Evolutionary conservation across 2,113 vertebrate genomes (phyloP).

Genomic region (Lanius ludovicianus): DNA sequence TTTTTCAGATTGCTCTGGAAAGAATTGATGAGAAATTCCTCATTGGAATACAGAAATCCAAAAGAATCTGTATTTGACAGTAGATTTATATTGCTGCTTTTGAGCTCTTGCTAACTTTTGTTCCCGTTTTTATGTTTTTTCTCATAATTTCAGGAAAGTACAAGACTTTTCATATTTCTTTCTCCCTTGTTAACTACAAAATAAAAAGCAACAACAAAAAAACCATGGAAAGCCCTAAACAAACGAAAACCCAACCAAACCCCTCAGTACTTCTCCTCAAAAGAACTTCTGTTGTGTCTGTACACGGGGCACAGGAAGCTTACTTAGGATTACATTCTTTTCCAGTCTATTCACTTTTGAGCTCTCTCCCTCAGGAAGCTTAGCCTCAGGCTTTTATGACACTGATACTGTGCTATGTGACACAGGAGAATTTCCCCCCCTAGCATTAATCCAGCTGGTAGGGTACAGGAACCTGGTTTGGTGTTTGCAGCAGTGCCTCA

Average conservation of each 20-base stretch:
- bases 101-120: not conserved
- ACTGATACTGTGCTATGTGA: not conserved
- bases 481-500: not conserved
- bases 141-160: not conserved
- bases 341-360: constrained; percentile 15
- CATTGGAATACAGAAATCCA: not conserved
- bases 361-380: constrained; percentile 18
- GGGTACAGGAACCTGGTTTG: not conserved
- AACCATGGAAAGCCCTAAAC: not conserved
- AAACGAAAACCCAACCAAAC: not conserved
- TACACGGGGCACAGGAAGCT: not conserved
- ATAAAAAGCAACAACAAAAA: not conserved
- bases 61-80: not conserved
- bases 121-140: not conserved
- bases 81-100: not conserved
- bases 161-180: not conserved
- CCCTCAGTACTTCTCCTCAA: not conserved
- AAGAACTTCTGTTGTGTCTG: not conserved
- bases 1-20: not conserved
- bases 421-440: not conserved
- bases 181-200: not conserved
- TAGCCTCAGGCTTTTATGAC: constrained; percentile 14
- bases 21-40: not conserved
- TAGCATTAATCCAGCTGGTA: constrained; percentile 27
- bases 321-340: constrained; percentile 32